These are phyloP conservation scores for Dermochelys coriacea DNA, from an alignment of 2,797 vertebrate genomes.

Conservation along the genomic window DNA sequence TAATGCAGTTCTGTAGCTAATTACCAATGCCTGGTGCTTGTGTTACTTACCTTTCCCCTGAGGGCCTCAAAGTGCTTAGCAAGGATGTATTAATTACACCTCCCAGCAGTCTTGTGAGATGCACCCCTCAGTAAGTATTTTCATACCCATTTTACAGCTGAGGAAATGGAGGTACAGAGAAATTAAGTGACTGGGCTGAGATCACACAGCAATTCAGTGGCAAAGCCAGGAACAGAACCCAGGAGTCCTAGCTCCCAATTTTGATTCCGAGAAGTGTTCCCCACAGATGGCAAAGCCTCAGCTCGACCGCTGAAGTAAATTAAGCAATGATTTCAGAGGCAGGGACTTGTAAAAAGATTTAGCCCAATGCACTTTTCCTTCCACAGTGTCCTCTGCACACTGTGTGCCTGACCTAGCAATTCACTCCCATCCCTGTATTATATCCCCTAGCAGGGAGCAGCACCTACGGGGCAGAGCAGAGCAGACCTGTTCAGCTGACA, in stretches of 20 bases:
- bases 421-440: neutral
- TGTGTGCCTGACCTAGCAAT: neutral
- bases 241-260: neutral
- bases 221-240: neutral
- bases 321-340: neutral
- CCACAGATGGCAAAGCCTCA: neutral
- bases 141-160: accelerated
- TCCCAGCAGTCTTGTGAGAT: neutral
- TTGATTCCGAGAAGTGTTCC: neutral
- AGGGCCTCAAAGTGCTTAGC: neutral
- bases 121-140: neutral
- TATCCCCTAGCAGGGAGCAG: too few species aligned
- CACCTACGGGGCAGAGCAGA: too few species aligned
- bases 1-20: neutral
- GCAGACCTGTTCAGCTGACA: too few species aligned
- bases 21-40: neutral
- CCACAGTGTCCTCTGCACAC: neutral
- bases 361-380: neutral
- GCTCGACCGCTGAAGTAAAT: neutral
- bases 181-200: neutral
- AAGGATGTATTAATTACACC: neutral
- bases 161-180: neutral
- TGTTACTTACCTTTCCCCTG: neutral
- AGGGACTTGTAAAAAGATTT: neutral
- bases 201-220: neutral